These are phyloP conservation scores for Dicycla oo DNA, from an alignment of 2,888 invertebrate species.

Conservation along the genomic window DNA sequence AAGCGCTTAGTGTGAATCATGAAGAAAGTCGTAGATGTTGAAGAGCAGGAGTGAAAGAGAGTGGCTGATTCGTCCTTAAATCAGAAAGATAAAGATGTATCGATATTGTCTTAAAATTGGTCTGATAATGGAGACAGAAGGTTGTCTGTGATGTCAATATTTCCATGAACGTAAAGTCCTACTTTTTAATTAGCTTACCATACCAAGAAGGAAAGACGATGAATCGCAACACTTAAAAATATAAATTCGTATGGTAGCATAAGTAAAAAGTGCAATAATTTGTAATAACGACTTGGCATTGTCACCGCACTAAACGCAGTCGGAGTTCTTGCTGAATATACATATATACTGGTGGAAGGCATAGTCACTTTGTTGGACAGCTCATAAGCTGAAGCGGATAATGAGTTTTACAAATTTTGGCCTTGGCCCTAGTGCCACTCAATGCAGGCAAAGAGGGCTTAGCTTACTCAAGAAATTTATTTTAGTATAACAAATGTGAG, in stretches of 20 bases:
- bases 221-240: constrained; percentile 32
- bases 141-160: neutral
- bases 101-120: neutral
- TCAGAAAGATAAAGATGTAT: neutral
- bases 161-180: neutral
- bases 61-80: neutral
- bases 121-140: neutral
- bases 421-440: no score
- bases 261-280: constrained; percentile 71
- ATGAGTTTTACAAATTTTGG: neutral
- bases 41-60: neutral
- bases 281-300: constrained; percentile 76
- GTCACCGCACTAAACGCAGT: constrained; percentile 70
- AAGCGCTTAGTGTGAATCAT: neutral
- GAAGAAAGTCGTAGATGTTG: neutral
- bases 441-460: no score
- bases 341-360: constrained; percentile 34
- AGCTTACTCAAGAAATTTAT: no score
- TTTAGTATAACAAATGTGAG: no score
- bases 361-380: constrained; percentile 18
- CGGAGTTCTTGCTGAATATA: constrained; percentile 51
- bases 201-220: constrained; percentile 1
- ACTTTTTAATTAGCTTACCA: neutral
- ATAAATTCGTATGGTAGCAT: constrained; percentile 49
- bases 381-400: constrained; percentile 10